phyloP scores from a whole-genome alignment of 1,140 invertebrate species.

The Triops cancriformis region DNA sequence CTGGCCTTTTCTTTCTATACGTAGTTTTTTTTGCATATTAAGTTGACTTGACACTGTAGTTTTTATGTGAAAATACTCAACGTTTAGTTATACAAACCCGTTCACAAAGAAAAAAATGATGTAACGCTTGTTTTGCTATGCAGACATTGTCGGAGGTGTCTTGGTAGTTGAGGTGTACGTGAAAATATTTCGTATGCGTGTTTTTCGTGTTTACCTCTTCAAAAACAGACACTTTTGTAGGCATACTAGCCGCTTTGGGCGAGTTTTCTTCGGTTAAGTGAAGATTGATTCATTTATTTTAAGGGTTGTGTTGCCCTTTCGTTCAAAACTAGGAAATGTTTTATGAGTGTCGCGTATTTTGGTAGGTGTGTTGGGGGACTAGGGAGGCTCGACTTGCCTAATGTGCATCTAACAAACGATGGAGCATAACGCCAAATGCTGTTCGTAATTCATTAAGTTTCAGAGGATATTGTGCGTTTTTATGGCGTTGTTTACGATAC shows the following conservation, averaged over 20 bases:
- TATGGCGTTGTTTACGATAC: not conserved
- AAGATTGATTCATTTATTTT: not conserved
- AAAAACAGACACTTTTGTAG: not conserved
- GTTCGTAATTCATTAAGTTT: not conserved
- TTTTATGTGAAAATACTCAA: slow-evolving; percentile 7
- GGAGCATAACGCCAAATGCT: not conserved
- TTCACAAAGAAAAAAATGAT: not conserved
- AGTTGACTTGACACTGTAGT: not conserved
- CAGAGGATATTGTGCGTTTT: not conserved
- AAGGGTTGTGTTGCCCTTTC: not conserved
- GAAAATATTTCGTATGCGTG: not conserved
- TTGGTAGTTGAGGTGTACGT: not conserved
- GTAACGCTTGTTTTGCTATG: not conserved
- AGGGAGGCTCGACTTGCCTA: not conserved
- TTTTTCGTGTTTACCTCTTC: not conserved
- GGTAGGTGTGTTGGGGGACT: not conserved
- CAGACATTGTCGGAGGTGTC: not conserved
- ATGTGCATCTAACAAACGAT: not conserved
- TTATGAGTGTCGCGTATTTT: not conserved
- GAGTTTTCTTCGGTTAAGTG: not conserved
- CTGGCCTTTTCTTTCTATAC: not conserved
- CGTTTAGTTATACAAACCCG: not conserved
- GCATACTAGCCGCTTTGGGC: not conserved
- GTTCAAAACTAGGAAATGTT: not conserved
- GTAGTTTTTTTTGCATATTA: not conserved